Conservation (phyloP, 2,797 vertebrate genomes). For the Enteromius treurensis region DNA sequence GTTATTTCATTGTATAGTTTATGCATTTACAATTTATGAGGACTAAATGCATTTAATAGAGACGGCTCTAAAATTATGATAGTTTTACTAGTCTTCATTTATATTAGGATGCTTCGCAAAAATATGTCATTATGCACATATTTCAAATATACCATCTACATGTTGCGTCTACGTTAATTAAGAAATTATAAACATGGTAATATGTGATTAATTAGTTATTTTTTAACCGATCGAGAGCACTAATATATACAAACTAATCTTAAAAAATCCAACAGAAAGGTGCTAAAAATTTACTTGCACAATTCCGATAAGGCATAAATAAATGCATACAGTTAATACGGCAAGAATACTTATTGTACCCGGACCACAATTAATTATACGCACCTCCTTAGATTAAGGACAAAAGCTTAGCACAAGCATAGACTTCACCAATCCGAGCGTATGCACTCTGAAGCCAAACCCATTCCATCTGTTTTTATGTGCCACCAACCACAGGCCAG, state of each 20-base stretch:
- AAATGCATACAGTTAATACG: not conserved
- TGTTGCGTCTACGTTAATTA: not conserved
- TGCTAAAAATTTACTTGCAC: not conserved
- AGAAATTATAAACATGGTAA: not conserved
- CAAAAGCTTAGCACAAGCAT: constrained; percentile 26
- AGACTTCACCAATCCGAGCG: constrained; percentile 17
- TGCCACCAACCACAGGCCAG: constrained; percentile 61
- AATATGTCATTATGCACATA: not conserved
- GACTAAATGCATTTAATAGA: not conserved
- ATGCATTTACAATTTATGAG: not conserved
- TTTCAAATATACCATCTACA: not conserved
- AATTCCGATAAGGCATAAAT: not conserved
- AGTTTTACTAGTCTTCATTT: not conserved
- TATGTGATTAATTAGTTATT: not conserved
- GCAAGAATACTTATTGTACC: not conserved
- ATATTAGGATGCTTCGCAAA: not conserved
- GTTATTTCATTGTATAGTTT: not conserved
- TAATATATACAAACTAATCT: not conserved
- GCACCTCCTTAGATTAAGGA: constrained; percentile 31
- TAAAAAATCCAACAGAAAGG: not conserved
- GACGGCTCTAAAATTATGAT: not conserved
- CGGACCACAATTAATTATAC: not conserved
- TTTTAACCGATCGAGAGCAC: not conserved
- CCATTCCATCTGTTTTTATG: constrained; percentile 55
- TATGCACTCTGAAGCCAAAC: constrained; percentile 39